Evolutionary conservation across 2,797 vertebrate genomes (phyloP), one percentile per base, ranked within the genome.

Genomic region (Chelon auratus): DNA sequence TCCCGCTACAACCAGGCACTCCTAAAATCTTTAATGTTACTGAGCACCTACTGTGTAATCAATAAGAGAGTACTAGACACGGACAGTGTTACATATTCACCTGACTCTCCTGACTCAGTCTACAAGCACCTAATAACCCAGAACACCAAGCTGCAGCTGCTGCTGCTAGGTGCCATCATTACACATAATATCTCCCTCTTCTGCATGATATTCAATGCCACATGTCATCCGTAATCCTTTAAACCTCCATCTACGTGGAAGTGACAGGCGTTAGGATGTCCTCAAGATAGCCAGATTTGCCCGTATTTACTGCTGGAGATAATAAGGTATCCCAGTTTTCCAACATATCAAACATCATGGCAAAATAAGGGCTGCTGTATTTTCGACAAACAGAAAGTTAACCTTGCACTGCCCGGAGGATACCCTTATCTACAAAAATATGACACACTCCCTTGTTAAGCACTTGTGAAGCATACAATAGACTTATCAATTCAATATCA

Each of bases 281-380:
- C 75, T 78, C 43, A 76, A 36, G 17, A 61, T 2, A 58, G 74
- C 62, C 85, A 88, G 81, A 86, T 86, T 87, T 74, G 42, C 86
- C 88, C 78, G 1, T 84, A 92, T 92, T 88, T 89, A 85, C 70
- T 73, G 40, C 36, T 58, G 1, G 72, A 33, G 54, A 20, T 78
- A 75, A 81, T 62, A 62, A 40, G 37, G 42, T 77, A 39, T 79
- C 62, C 30, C 43, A 59, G 54, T 81, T 90, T 77, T 82, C 74
- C 33, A 82, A 81, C 48, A 88, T 67, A 26, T 57, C 43, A 74
- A 37, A 56, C 26, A 18, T 81, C 14, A 24, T 45, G 84, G 78
- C 80, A 90, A 84, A 93, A 92, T 88, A 93, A 68, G 82, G 89
- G 87, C 15, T 0, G 36, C 68, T 62, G 62, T 67, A 45, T 67